Conservation (phyloP, 2,888 invertebrate species). For the Himalopsyche japonica region DNA sequence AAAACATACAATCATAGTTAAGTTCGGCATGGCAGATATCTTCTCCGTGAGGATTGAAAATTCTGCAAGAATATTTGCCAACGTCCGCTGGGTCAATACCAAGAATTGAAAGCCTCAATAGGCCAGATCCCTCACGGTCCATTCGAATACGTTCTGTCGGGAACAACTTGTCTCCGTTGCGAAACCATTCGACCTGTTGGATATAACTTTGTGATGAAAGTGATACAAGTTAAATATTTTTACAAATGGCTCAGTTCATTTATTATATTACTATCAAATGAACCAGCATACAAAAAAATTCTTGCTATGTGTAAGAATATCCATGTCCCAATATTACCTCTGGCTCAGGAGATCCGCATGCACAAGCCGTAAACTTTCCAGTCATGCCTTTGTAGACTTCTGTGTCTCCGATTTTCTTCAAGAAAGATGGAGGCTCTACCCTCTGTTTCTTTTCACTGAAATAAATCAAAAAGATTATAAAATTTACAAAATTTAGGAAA, state of each 20-base stretch:
- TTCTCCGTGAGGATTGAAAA: constrained; percentile 84
- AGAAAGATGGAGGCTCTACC: constrained; percentile 82
- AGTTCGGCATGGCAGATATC: constrained; percentile 79
- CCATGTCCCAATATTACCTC: constrained; percentile 57
- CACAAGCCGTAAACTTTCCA: constrained; percentile 92
- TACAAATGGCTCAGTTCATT: too few species aligned
- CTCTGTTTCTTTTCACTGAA: constrained; percentile 71
- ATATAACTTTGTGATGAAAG: background rate
- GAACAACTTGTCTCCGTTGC: constrained; percentile 77
- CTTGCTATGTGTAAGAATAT: too few species aligned
- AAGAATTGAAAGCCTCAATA: constrained; percentile 79
- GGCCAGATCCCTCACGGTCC: constrained; percentile 81
- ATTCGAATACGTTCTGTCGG: constrained; percentile 81
- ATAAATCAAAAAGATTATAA: background rate
- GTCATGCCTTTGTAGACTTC: constrained; percentile 87
- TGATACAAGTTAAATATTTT: too few species aligned
- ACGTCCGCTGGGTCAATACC: constrained; percentile 80
- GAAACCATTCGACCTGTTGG: constrained; percentile 63
- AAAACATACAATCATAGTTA: constrained; percentile 74
- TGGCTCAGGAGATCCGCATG: constrained; percentile 84
- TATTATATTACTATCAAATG: too few species aligned
- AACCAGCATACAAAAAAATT: too few species aligned
- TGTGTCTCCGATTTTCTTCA: constrained; percentile 87
- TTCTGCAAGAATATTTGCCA: constrained; percentile 81
- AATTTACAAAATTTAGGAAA: background rate